Base-by-base conservation (phyloP, 2,888 invertebrate genomes). In the Strigamia crassipes region DNA sequence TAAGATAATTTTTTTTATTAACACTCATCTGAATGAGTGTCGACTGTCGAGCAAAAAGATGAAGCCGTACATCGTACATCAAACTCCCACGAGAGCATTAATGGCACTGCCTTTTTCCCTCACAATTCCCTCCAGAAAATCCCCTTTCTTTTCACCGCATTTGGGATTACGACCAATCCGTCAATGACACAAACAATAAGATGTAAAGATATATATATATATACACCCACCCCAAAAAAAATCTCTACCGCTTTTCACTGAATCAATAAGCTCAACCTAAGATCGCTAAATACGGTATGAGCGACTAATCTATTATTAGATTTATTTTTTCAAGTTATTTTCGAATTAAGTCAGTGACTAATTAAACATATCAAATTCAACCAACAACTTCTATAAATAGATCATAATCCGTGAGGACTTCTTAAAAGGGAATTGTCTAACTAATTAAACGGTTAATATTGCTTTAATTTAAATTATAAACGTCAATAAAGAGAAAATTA, bases 151-250 rank as follows among this genome's bases (percentile, higher is more conserved):
- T 73, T 73, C n/a, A 5, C 15, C 27, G 27, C 73, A 18, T 18
- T 56, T 27, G 10, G 31, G 12, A 27, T 73, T 73, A 73, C 27
- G 13, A 23, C 31, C 73, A 73, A 73, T 73, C 73, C 73, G 73
- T 73, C 73, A 73, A 73, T 73, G 73, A 73, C 73, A 73, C 73
- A 73, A 73, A 73, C 73, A 73, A 73, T 73, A 73, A 73, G 31
- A 73, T 27, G 27, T 38, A 31, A 31, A 73, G 13, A 73, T 56
- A 18, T n/a, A 18, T 9, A 56, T 9, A 18, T 9, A 1, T 27
- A 27, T 27, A 27, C n/a, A n/a, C n/a, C 1, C 27, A 1, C 27
- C 27, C 27, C 27, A 27, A 56, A 56, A 56, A 18, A 56, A 18
- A 27, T 27, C 27, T 27, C 56, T n/a, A 9, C 1, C 1, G n/a